Evolutionary conservation across 2,113 vertebrate species (phyloP), one percentile per base, ranked within the genome.

Genomic region (Nannobrachium achirus): DNA sequence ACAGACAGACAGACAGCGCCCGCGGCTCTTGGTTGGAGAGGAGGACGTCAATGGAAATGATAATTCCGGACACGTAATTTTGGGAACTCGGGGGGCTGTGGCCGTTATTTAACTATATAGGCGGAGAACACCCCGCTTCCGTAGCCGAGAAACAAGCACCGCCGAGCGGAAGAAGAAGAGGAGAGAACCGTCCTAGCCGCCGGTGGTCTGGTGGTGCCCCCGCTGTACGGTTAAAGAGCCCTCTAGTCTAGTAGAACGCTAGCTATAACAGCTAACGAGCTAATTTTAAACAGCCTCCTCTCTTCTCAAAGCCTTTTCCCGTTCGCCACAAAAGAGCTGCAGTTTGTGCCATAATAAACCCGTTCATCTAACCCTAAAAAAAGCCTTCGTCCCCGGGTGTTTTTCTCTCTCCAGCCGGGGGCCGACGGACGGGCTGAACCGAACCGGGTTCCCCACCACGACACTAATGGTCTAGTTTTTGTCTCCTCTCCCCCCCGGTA

Each of bases 241-340:
- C 25, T 33, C 25, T 33, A 33, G n/a, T n/a, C n/a, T 33, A 33
- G 3, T 33, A 33, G 3, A 33, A 33, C 25, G 25, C 6, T 33
- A 33, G 25, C 25, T 33, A 5, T 5, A n/a, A 33, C 82, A 84
- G 82, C 88, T 81, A 75, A 75, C 69, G 25, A 58, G 83, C 87
- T 88, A 87, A 85, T 78, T 81, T 8, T 44, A 67, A 80, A 80
- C 60, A 71, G 55, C 41, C 56, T 40, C 51, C 64, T 9, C 11
- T 48, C 20, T 13, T 53, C 55, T 51, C 44, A n/a, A n/a, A n/a
- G 44, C 14, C 53, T 15, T 44, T 33, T 41, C 50, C 56, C 16
- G 9, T 51, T 50, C 25, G 55, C 25, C 7, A n/a, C 15, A 39
- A 40, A 49, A 58, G 55, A 64, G 25, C 8, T 53, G 19, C 39